Conservation (phyloP, 1,140 invertebrate genomes). For the Megathymus violae region DNA sequence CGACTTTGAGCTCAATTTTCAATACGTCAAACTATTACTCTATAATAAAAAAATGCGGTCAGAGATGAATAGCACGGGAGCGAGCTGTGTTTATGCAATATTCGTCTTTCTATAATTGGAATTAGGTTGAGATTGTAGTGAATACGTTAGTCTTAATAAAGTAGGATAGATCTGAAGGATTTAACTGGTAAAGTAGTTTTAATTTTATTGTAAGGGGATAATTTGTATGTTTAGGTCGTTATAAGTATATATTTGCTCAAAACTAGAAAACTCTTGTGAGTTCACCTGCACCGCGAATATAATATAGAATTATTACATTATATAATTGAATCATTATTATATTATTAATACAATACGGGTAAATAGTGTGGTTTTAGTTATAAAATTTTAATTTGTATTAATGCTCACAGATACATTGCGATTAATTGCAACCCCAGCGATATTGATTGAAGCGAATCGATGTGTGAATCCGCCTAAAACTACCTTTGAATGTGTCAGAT, state of each 20-base stretch:
- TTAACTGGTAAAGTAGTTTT: conserved; percentile 4
- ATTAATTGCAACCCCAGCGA: too few species aligned
- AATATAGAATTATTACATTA: too few species aligned
- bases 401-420: too few species aligned
- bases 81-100: neutral
- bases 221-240: conserved; percentile 2
- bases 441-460: too few species aligned
- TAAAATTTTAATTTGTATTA: too few species aligned
- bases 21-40: neutral
- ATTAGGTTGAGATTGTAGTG: conserved; percentile 18
- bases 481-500: too few species aligned
- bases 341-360: too few species aligned
- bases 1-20: conserved; percentile 17
- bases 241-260: neutral
- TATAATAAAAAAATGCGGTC: conserved; percentile 8
- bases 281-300: too few species aligned
- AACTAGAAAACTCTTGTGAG: too few species aligned
- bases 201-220: conserved; percentile 15
- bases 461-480: too few species aligned
- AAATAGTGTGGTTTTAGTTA: too few species aligned
- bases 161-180: neutral
- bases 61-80: conserved; percentile 3
- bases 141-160: conserved; percentile 6
- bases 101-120: neutral
- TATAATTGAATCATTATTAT: too few species aligned